Evolutionary conservation across 2,797 vertebrate species (phyloP), one percentile per base, ranked within the genome.

Genomic region (Pteropus rufus): DNA sequence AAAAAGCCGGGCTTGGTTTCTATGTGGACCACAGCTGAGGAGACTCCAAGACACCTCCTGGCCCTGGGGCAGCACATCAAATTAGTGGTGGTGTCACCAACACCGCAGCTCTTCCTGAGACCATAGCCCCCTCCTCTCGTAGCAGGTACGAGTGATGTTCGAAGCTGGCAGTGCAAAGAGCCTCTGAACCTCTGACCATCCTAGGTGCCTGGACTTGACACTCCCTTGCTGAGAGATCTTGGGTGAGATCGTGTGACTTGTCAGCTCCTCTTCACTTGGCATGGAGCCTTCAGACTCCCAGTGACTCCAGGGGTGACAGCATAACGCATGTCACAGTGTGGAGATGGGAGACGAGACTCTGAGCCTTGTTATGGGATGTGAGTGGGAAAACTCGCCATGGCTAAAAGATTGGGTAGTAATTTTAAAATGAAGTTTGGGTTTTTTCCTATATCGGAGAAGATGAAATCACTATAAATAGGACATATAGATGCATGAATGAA

Each of bases 51-150:
- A 39, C 1, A 24, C 4, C 58, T 46, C 31, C 36, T 56, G 7
- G 1, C 46, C 34, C 44, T 46, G 24, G 31, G 16, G 36, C 6
- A 24, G 21, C 62, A n/a, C 12, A 56, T 41, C 46, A 11, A 52
- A 65, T 14, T 2, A 0, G 58, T 2, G 24, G 19, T 3, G 8
- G 15, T 23, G 16, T 18, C 36, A 7, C 3, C n/a, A 34, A 12
- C 9, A 5, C 64, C 7, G 15, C 29, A 7, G 34, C 41, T 10
- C 24, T 23, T 52, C 18, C 65, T 26, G 36, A 65, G 64, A 46
- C 10, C 52, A 44, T 4, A 1, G 9, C 0, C 2, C 39, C 49
- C 52, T 60, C 44, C 24, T 10, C 9, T 7, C 29, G 6, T 15
- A 44, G 41, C 54, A 7, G 16, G 26, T 9, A 5, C 4, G 3